A percentile compares a stretch with the other conserved stretches of the same genome.
Conservation (phyloP, 2,113 vertebrate genomes). For the Eublepharis macularius region DNA sequence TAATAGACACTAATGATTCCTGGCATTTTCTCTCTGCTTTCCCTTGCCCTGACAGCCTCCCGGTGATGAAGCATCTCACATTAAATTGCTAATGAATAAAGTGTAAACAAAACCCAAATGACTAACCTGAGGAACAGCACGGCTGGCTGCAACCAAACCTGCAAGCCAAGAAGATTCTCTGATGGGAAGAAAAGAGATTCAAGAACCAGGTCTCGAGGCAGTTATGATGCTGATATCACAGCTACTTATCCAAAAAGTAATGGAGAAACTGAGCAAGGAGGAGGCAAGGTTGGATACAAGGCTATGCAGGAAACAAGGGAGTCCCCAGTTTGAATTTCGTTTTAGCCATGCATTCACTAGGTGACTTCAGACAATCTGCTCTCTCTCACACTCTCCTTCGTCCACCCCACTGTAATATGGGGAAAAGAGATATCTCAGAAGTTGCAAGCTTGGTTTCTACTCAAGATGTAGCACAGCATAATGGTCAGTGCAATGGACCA, state of each 20-base stretch:
- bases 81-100: constrained; percentile 73
- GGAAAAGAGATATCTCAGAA: no score
- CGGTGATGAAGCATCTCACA: constrained; percentile 61
- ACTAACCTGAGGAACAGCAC: constrained; percentile 62
- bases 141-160: constrained; percentile 44
- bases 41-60: constrained; percentile 61
- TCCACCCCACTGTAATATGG: no score
- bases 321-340: background rate
- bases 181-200: background rate
- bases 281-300: no score
- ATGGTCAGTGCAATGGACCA: no score
- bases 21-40: constrained; percentile 62
- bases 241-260: background rate
- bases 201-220: background rate
- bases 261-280: no score
- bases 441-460: no score
- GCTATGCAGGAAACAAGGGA: background rate
- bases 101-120: constrained; percentile 68
- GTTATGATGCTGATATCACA: no score
- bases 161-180: constrained; percentile 19
- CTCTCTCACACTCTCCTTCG: background rate
- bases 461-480: no score
- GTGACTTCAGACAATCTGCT: background rate
- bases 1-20: constrained; percentile 68
- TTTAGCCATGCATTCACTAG: background rate